Evolutionary conservation across 2,888 invertebrate genomes (phyloP).

Genomic region (Machimus atricapillus): DNA sequence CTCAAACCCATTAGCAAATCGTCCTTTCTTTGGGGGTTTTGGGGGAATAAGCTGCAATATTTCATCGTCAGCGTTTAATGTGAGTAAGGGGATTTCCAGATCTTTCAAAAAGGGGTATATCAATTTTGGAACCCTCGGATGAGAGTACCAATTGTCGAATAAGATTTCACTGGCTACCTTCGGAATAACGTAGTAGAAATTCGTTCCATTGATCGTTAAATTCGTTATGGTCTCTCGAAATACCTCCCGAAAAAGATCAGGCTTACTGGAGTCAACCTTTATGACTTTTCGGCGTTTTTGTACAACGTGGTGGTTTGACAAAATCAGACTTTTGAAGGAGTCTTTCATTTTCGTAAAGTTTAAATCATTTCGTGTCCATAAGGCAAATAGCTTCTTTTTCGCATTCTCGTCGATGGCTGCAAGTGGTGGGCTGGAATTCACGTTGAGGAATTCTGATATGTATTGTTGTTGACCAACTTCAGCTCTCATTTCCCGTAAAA

Average conservation of each 20-base stretch:
- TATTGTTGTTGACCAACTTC: constrained; percentile 55
- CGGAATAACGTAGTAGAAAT: constrained; percentile 59
- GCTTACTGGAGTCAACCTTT: constrained; percentile 55
- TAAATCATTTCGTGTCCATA: constrained; percentile 58
- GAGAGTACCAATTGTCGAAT: constrained; percentile 58
- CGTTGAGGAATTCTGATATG: constrained; percentile 53
- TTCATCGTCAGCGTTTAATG: constrained; percentile 54
- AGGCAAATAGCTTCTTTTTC: constrained; percentile 57
- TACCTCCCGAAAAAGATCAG: constrained; percentile 50
- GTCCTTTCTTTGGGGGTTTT: constrained; percentile 55
- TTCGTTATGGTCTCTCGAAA: constrained; percentile 52
- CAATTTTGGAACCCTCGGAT: constrained; percentile 55
- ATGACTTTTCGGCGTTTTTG: constrained; percentile 52
- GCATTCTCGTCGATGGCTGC: constrained; percentile 55
- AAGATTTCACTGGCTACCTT: constrained; percentile 56
- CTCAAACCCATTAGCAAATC: constrained; percentile 54
- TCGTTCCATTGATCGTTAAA: constrained; percentile 53
- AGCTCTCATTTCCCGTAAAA: constrained; percentile 54
- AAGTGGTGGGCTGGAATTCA: constrained; percentile 27
- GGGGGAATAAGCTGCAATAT: constrained; percentile 59
- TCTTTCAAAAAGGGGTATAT: constrained; percentile 58
- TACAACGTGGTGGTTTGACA: constrained; percentile 42
- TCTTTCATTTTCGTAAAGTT: constrained; percentile 54
- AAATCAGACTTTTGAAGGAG: constrained; percentile 54
- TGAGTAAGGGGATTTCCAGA: constrained; percentile 56